phyloP scores from a whole-genome alignment of 2,797 vertebrate species.

The Oryzias sinensis region DNA sequence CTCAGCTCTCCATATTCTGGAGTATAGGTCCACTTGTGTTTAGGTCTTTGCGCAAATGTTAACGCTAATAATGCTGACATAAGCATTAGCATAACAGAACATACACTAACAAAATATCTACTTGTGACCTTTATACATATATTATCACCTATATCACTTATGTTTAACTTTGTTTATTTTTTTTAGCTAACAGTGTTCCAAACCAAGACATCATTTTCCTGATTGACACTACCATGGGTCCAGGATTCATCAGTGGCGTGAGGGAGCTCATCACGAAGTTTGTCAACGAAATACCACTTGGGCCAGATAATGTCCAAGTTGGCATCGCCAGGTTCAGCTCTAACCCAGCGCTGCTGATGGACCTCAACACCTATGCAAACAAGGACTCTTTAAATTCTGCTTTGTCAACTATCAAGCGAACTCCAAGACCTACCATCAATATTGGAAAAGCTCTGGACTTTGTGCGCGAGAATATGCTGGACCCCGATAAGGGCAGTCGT shows the following conservation, averaged over 20 bases:
- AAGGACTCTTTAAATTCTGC: slow-evolving; percentile 70
- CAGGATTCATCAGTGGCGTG: slow-evolving; percentile 70
- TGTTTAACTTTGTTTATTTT: slow-evolving; percentile 21
- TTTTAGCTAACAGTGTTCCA: slow-evolving; percentile 85
- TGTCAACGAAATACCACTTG: slow-evolving; percentile 85
- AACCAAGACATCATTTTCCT: slow-evolving; percentile 95
- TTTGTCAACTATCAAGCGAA: slow-evolving; percentile 76
- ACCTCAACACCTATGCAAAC: slow-evolving; percentile 79
- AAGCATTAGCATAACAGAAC: too few species aligned
- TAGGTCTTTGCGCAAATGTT: too few species aligned
- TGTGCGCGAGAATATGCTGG: slow-evolving; percentile 84
- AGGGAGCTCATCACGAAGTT: slow-evolving; percentile 85
- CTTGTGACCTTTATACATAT: not conserved
- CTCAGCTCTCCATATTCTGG: too few species aligned
- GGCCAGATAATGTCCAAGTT: slow-evolving; percentile 86
- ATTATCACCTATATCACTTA: not conserved
- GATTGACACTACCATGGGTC: slow-evolving; percentile 88
- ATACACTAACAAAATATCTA: not conserved
- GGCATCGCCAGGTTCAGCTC: slow-evolving; percentile 84
- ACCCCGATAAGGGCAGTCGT: slow-evolving; percentile 80
- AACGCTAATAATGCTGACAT: too few species aligned
- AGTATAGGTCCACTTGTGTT: too few species aligned
- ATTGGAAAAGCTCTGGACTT: slow-evolving; percentile 87
- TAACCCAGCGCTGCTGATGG: slow-evolving; percentile 79
- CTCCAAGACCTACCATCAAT: slow-evolving; percentile 69